phyloP scores from a whole-genome alignment of 2,113 vertebrate species.

The Nyctereutes procyonoides region DNA sequence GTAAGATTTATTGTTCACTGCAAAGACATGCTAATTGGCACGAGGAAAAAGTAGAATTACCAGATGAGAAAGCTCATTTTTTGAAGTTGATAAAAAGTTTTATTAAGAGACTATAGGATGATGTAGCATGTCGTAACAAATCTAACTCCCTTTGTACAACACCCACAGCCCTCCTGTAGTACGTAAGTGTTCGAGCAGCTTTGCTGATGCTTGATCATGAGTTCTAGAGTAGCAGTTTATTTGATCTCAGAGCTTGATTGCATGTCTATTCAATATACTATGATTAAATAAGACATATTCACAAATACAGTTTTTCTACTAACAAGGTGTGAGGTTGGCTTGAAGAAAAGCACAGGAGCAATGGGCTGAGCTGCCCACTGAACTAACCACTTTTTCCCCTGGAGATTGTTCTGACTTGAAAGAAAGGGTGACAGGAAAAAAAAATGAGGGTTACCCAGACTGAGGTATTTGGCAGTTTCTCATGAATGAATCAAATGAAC shows the following conservation, averaged over 20 bases:
- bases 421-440: neutral
- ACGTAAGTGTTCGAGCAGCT: neutral
- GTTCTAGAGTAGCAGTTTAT: neutral
- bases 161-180: neutral
- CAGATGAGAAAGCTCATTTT: neutral
- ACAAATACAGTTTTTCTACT: neutral
- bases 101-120: neutral
- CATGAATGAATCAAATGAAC: neutral
- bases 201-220: neutral
- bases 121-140: neutral
- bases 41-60: neutral
- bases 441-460: neutral
- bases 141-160: neutral
- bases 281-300: neutral
- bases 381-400: neutral
- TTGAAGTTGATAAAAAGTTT: neutral
- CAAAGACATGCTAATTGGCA: slow-evolving; percentile 5
- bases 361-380: neutral
- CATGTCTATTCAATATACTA: neutral
- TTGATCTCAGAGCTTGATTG: neutral
- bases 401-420: slow-evolving; percentile 17
- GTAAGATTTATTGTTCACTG: neutral
- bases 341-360: neutral
- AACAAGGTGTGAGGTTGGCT: neutral
- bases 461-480: neutral